phyloP scores from a whole-genome alignment of 2,797 vertebrate genomes.

The Champsocephalus gunnari region DNA sequence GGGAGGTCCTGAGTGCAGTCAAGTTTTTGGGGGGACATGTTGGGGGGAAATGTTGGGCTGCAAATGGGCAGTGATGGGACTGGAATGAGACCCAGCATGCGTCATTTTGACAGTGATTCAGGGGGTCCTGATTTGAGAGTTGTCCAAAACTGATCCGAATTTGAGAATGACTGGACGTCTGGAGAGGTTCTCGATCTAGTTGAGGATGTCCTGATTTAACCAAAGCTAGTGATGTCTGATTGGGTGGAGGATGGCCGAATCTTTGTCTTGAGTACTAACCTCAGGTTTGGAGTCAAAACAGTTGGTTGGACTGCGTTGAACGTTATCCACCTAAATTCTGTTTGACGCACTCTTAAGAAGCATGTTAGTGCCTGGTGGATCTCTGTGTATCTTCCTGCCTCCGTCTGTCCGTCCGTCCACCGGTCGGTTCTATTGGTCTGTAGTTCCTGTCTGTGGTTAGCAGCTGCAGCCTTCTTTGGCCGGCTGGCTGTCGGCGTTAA shows the following conservation, averaged over 20 bases:
- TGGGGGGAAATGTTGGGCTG: not conserved
- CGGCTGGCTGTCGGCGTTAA: slow-evolving; percentile 93
- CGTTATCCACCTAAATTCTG: slow-evolving; percentile 12
- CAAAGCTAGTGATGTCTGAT: not conserved
- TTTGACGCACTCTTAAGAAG: slow-evolving; percentile 7
- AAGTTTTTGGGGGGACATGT: not conserved
- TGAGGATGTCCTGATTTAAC: slow-evolving; percentile 8
- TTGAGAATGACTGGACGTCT: not conserved
- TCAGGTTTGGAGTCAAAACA: not conserved
- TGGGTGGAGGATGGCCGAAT: not conserved
- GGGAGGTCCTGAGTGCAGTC: not conserved
- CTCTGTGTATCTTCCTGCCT: slow-evolving; percentile 29
- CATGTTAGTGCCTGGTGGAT: slow-evolving; percentile 26
- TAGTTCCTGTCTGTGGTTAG: slow-evolving; percentile 82
- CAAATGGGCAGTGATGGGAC: not conserved
- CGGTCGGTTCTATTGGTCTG: slow-evolving; percentile 13
- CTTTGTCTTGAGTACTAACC: not conserved
- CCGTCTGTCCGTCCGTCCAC: slow-evolving; percentile 1
- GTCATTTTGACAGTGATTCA: not conserved
- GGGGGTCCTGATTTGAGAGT: not conserved
- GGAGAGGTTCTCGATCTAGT: not conserved
- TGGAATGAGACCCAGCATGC: not conserved
- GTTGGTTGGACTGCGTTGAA: not conserved
- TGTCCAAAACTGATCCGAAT: not conserved
- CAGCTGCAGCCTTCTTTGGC: slow-evolving; percentile 97